phyloP scores from a whole-genome alignment of 2,888 invertebrate genomes.

The Cantharis flavilabris region DNA sequence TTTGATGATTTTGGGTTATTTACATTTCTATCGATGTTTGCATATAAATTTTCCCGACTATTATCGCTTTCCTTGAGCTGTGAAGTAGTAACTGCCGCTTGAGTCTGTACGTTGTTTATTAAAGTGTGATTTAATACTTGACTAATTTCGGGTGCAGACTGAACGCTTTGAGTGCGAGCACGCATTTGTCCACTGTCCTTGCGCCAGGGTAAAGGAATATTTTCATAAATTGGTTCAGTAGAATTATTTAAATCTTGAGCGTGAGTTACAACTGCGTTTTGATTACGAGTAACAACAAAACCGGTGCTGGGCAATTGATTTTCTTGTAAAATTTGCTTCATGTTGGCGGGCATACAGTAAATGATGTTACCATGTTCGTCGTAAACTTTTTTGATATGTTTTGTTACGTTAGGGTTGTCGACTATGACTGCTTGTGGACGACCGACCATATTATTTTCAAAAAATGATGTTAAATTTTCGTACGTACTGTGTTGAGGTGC shows the following conservation, averaged over 20 bases:
- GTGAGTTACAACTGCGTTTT: slow-evolving; percentile 50
- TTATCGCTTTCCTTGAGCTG: slow-evolving; percentile 36
- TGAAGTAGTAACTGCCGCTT: slow-evolving; percentile 9
- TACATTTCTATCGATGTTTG: slow-evolving; percentile 42
- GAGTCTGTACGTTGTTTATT: slow-evolving; percentile 42
- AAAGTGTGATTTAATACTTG: slow-evolving; percentile 48
- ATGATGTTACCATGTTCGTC: slow-evolving; percentile 67
- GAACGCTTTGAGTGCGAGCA: slow-evolving; percentile 68
- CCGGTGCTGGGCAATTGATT: slow-evolving; percentile 54
- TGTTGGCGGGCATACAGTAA: slow-evolving; percentile 64
- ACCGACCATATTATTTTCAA: slow-evolving; percentile 54
- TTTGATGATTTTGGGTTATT: slow-evolving; percentile 38
- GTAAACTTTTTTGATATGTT: slow-evolving; percentile 65
- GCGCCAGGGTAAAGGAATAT: slow-evolving; percentile 75
- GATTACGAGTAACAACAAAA: slow-evolving; percentile 59
- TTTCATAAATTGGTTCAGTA: slow-evolving; percentile 81
- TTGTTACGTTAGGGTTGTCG: slow-evolving; percentile 63
- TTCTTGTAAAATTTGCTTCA: slow-evolving; percentile 54
- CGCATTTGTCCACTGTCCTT: slow-evolving; percentile 48
- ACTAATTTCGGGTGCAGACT: slow-evolving; percentile 68
- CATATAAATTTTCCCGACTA: slow-evolving; percentile 51
- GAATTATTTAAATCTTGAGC: slow-evolving; percentile 54
- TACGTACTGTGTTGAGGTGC: slow-evolving; percentile 69
- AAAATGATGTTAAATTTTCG: slow-evolving; percentile 69
- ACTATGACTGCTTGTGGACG: slow-evolving; percentile 58